Conservation (phyloP, 1,140 invertebrate genomes). For the Oreohelix idahoensis region DNA sequence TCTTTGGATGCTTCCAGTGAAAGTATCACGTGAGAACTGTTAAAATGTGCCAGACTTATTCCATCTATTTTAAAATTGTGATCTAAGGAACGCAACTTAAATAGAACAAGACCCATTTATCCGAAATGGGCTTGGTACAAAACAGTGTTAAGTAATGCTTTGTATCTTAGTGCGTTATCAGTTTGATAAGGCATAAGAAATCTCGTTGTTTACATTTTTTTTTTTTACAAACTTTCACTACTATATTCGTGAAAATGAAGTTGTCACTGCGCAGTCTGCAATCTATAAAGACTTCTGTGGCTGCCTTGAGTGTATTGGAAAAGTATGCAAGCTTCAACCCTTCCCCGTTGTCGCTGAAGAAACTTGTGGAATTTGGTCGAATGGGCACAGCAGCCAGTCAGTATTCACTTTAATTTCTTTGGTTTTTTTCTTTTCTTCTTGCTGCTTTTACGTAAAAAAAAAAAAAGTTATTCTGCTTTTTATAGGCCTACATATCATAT, state of each 20-base stretch:
- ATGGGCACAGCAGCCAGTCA: background rate
- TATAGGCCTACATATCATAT: too few species aligned
- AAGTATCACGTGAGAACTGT: too few species aligned
- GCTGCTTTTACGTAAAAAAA: too few species aligned
- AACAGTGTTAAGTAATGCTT: background rate
- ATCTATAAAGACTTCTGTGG: constrained; percentile 23
- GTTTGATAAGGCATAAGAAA: background rate
- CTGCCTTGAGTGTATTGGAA: constrained; percentile 40
- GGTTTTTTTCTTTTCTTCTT: background rate
- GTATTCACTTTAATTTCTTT: constrained; percentile 16
- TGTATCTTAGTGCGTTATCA: background rate
- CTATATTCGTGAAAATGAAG: constrained; percentile 24
- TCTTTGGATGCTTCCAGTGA: too few species aligned
- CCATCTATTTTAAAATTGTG: too few species aligned
- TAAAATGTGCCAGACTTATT: too few species aligned
- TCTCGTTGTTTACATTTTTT: background rate
- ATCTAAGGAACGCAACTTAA: too few species aligned
- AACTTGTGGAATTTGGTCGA: constrained; percentile 82
- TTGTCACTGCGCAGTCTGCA: constrained; percentile 11
- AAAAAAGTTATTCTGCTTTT: too few species aligned
- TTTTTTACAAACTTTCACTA: background rate
- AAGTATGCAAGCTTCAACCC: constrained; percentile 83
- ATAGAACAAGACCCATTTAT: background rate
- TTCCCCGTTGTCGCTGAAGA: constrained; percentile 93
- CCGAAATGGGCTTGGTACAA: background rate